Evolutionary conservation across 2,888 invertebrate species (phyloP).

Genomic region (Tenthredo notha): DNA sequence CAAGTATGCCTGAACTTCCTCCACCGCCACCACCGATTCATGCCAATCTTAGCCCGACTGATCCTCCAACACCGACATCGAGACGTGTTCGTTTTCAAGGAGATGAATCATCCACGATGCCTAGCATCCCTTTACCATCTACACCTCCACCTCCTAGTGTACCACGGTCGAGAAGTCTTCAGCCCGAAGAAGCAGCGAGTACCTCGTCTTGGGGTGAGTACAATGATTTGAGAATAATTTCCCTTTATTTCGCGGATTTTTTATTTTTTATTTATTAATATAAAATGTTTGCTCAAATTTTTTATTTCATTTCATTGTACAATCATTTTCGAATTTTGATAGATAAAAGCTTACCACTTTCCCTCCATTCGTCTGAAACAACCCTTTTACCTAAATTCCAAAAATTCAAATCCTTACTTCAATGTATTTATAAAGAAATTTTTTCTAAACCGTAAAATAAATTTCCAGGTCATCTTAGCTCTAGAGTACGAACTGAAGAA

Average conservation of each 20-base stretch:
- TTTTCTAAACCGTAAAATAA: neutral
- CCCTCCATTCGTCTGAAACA: too few species aligned
- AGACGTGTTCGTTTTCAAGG: slow-evolving; percentile 81
- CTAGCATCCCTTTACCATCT: slow-evolving; percentile 66
- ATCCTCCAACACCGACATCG: slow-evolving; percentile 74
- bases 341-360: too few species aligned
- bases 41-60: slow-evolving; percentile 58
- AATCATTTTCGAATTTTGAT: too few species aligned
- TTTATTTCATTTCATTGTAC: too few species aligned
- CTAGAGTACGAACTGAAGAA: slow-evolving; percentile 81
- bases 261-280: too few species aligned
- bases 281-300: too few species aligned
- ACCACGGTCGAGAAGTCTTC: slow-evolving; percentile 79
- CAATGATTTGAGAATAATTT: neutral
- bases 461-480: slow-evolving; percentile 73
- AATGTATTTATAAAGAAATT: too few species aligned
- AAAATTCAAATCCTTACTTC: neutral
- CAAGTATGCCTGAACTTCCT: slow-evolving; percentile 84
- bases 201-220: slow-evolving; percentile 73
- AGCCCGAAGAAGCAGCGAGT: slow-evolving; percentile 80
- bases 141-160: slow-evolving; percentile 79
- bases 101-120: slow-evolving; percentile 67
- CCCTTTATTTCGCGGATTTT: too few species aligned
- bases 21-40: slow-evolving; percentile 68
- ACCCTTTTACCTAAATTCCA: neutral